These are phyloP conservation scores for Malurus elegans DNA, from an alignment of 2,113 vertebrate genomes.

Conservation along the genomic window DNA sequence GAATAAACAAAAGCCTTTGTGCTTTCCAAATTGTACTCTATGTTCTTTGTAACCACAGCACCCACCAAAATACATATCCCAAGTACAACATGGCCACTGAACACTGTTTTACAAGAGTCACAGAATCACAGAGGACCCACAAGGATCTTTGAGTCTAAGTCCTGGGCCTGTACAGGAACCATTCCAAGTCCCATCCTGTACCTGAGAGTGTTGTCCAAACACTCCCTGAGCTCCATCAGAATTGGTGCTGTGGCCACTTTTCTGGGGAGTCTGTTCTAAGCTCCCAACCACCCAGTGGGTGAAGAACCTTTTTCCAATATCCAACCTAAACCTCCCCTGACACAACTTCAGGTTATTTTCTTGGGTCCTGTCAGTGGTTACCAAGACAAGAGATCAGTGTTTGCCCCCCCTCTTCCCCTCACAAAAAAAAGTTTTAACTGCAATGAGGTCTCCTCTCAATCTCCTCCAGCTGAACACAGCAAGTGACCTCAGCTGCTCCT, in stretches of 20 bases:
- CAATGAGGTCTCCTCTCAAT: neutral
- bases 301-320: neutral
- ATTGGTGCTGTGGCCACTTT: neutral
- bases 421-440: neutral
- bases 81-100: neutral
- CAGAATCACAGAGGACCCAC: neutral
- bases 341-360: neutral
- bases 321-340: neutral
- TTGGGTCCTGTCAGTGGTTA: neutral
- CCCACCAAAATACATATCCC: neutral
- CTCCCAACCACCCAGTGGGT: neutral
- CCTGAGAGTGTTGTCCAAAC: neutral
- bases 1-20: neutral
- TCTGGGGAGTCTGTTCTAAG: neutral
- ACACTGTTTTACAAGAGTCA: neutral
- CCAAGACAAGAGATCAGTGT: neutral
- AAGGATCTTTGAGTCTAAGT: neutral
- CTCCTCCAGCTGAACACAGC: neutral
- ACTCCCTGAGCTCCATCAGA: neutral
- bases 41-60: neutral
- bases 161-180: neutral
- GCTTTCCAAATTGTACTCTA: neutral
- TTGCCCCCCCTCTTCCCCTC: neutral
- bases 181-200: neutral
- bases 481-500: neutral